Percentiles rank a stretch among this genome's conserved stretches.
Evolutionary conservation across 2,113 vertebrate genomes (phyloP).

Genomic region (Rhea americana): DNA sequence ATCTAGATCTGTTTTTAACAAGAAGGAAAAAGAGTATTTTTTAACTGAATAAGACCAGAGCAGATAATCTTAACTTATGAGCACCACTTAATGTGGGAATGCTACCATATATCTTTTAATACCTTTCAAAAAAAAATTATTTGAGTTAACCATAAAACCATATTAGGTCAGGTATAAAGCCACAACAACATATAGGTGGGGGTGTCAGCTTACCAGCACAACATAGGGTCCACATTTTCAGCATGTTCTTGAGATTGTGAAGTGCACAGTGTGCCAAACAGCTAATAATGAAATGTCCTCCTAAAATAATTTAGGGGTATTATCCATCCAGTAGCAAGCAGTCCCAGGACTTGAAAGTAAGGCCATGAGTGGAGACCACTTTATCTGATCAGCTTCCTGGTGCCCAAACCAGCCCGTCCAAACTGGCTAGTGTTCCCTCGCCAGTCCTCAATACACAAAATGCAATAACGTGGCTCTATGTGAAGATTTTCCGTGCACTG

Average conservation of each 20-base stretch:
- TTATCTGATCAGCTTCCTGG: neutral
- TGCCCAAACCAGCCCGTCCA: neutral
- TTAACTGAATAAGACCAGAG: neutral
- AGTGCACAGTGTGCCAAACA: neutral
- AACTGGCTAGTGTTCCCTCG: neutral
- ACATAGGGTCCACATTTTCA: neutral
- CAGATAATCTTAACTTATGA: neutral
- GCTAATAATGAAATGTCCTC: neutral
- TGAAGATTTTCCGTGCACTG: fast-evolving
- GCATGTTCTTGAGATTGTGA: neutral
- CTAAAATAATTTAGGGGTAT: neutral
- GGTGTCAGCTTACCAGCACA: neutral
- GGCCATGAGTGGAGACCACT: neutral
- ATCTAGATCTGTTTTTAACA: neutral
- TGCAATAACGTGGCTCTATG: neutral
- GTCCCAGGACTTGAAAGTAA: neutral
- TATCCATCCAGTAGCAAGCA: neutral
- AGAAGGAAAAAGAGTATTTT: neutral
- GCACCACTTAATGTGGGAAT: neutral
- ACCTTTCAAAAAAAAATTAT: neutral
- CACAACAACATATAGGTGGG: neutral
- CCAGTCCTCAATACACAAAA: neutral
- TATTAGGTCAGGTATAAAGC: neutral
- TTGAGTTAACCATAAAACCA: neutral
- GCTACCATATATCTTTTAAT: neutral